Evolutionary conservation across 2,113 vertebrate species (phyloP).

Genomic region (Rynchops niger): DNA sequence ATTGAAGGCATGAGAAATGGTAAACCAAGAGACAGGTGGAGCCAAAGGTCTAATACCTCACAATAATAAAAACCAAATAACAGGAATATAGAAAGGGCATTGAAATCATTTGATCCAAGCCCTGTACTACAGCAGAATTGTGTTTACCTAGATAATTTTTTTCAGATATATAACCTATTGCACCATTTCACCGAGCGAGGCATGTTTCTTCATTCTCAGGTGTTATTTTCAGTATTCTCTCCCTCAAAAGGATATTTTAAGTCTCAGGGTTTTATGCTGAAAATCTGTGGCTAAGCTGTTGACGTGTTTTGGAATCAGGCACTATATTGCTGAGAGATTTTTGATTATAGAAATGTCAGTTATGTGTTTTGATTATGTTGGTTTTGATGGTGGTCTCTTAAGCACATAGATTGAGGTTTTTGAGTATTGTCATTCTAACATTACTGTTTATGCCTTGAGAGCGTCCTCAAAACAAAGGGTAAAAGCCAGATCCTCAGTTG

Average conservation of each 20-base stretch:
- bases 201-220: not conserved
- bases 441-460: not conserved
- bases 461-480: not conserved
- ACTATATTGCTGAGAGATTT: not conserved
- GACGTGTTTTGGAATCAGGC: not conserved
- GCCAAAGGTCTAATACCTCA: not conserved
- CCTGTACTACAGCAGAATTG: accelerated
- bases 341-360: not conserved
- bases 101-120: not conserved
- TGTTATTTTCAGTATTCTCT: not conserved
- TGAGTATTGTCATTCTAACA: not conserved
- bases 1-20: not conserved
- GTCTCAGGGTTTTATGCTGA: not conserved
- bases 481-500: not conserved
- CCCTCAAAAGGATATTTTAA: not conserved
- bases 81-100: not conserved
- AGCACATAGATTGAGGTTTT: not conserved
- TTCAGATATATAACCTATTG: not conserved
- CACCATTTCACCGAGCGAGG: not conserved
- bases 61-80: not conserved
- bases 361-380: not conserved
- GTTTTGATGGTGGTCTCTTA: not conserved
- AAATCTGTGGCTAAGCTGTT: not conserved
- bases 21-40: not conserved
- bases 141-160: not conserved